Base-by-base conservation (phyloP, 2,797 vertebrate species). In the Protonibea diacanthus region DNA sequence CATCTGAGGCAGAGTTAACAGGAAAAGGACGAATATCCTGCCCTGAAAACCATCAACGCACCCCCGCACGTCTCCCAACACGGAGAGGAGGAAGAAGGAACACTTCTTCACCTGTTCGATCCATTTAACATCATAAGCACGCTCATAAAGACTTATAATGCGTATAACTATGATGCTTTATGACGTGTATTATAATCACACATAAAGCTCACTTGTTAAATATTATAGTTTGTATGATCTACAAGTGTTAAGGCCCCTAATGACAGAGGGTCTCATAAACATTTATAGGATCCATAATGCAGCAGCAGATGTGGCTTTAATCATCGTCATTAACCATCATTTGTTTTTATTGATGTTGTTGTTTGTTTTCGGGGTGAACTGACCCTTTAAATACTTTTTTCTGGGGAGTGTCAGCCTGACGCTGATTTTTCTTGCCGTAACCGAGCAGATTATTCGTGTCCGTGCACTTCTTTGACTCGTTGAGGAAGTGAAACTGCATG, bases 1-100 rank as follows among this genome's bases (percentile, higher is more conserved):
- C 93, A 92, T 94, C 90, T 48, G 88, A 88, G 86, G 89, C 92
- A 78, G 83, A 81, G 89, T 88, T 93, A 94, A 90, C 87, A 90
- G 83, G 91, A 91, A 92, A 86, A 84, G 84, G 83, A 91, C 83
- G 85, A 91, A 90, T 87, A 72, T 89, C 85, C 86, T 78, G 85
- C 78, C 71, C 86, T 72, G 79, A 78, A 83, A 78, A 83, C 76
- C 83, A 75, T 88, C 85, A 77, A 20, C 5, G 62, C 40, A 5
- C 20, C 38, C 25, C 10, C 5, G 8, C 42, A 18, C 20, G 58
- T 21, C 56, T 27, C 27, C n/a, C 52, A 49, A 27, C 67, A 44
- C n/a, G 40, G 74, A n/a, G 45, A 38, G 57, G n/a, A 25, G 63
- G 7, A 11, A 18, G 17, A 0, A 3, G 15, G 9, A 20, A 4